Conservation (phyloP, 2,797 vertebrate species). For the Chromis chromis region DNA sequence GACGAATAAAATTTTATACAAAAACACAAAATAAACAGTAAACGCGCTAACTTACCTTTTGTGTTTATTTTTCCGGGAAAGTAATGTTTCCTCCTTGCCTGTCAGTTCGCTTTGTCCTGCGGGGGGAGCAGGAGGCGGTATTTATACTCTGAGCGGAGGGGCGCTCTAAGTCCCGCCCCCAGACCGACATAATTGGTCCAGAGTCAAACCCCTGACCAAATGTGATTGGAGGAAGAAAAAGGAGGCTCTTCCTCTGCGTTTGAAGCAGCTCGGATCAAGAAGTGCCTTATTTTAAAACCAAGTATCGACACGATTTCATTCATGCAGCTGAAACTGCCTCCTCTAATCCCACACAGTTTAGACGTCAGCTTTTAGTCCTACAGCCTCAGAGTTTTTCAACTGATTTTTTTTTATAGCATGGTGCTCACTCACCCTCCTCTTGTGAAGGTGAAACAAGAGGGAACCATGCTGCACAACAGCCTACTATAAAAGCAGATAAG, state of each 20-base stretch:
- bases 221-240: conserved; percentile 45
- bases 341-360: neutral
- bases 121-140: neutral
- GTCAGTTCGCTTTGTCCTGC: accelerated
- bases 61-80: neutral
- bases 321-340: neutral
- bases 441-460: neutral
- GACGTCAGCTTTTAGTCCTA: neutral
- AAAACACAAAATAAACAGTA: accelerated
- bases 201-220: neutral
- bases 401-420: neutral
- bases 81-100: accelerated
- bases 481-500: too few relatives aligned
- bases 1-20: accelerated
- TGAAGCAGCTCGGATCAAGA: conserved; percentile 1
- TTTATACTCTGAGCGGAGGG: conserved; percentile 58
- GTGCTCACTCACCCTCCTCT: neutral
- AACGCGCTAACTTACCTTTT: conserved; percentile 18
- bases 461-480: neutral
- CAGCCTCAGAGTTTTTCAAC: neutral
- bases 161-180: conserved; percentile 22
- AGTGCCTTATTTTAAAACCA: neutral
- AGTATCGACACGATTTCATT: neutral
- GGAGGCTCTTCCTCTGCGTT: neutral
- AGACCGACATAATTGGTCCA: conserved; percentile 37